Percentiles rank a stretch among this genome's conserved stretches.
phyloP scores from a whole-genome alignment of 2,113 vertebrate genomes.

The Pimephales promelas region DNA sequence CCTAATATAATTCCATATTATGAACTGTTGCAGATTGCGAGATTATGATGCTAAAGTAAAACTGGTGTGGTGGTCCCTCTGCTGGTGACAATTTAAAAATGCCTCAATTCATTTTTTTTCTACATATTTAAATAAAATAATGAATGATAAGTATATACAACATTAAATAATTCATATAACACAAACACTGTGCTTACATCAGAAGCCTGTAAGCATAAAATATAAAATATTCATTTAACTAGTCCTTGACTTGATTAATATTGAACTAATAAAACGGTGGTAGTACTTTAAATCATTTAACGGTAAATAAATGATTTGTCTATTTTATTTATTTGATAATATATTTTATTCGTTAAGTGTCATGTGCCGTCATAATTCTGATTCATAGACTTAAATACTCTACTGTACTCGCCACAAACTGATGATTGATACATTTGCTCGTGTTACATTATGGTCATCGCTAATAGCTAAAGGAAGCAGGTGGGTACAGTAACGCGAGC shows the following conservation, averaged over 20 bases:
- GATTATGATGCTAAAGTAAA: neutral
- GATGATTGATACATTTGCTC: neutral
- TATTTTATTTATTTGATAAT: neutral
- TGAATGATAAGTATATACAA: neutral
- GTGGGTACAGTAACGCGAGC: neutral
- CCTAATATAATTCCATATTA: neutral
- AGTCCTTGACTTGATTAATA: neutral
- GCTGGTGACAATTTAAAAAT: slow-evolving; percentile 10
- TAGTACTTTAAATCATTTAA: too few relatives aligned
- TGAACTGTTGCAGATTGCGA: neutral
- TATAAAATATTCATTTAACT: neutral
- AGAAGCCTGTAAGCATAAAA: neutral
- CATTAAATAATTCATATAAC: neutral
- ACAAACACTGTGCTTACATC: neutral
- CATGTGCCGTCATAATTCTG: neutral
- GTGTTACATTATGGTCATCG: neutral
- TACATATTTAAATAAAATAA: neutral
- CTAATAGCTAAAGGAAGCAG: neutral
- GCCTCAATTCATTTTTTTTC: neutral
- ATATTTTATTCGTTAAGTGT: neutral
- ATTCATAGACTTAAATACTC: neutral
- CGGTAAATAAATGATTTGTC: neutral
- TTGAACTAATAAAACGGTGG: neutral
- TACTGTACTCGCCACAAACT: neutral
- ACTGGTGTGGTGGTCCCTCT: slow-evolving; percentile 14